These are phyloP conservation scores for Galerucella calmariensis DNA, from an alignment of 2,888 invertebrate genomes.

Conservation along the genomic window DNA sequence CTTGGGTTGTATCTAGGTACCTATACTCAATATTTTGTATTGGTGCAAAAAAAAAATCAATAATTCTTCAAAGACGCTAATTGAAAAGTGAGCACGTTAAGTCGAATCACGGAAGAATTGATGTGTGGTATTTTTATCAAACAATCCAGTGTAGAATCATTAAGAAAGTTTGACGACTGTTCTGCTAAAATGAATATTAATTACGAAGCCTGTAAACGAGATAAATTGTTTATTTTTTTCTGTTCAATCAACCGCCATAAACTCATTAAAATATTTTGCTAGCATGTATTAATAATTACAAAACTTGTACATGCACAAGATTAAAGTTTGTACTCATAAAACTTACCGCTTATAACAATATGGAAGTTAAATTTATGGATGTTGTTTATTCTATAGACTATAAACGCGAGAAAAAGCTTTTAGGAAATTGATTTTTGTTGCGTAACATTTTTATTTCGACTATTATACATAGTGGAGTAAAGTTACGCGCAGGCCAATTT, in stretches of 20 bases:
- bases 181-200: not conserved
- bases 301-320: not conserved
- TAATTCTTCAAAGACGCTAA: no score
- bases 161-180: not conserved
- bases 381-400: not conserved
- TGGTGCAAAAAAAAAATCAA: no score
- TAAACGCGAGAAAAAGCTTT: not conserved
- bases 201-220: not conserved
- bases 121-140: not conserved
- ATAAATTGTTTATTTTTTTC: not conserved
- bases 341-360: not conserved
- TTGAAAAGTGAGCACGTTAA: not conserved
- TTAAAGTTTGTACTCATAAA: not conserved
- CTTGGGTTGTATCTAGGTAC: no score
- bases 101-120: not conserved
- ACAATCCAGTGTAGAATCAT: not conserved
- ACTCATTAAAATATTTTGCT: not conserved
- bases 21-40: no score
- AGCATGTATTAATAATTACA: no score
- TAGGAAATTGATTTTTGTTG: not conserved
- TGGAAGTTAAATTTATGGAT: not conserved
- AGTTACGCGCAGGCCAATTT: no score
- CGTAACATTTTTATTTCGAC: no score
- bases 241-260: not conserved
- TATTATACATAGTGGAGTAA: no score